Percentiles rank a stretch among this genome's conserved stretches.
phyloP scores from a whole-genome alignment of 1,140 invertebrate species.

The Lerema accius region DNA sequence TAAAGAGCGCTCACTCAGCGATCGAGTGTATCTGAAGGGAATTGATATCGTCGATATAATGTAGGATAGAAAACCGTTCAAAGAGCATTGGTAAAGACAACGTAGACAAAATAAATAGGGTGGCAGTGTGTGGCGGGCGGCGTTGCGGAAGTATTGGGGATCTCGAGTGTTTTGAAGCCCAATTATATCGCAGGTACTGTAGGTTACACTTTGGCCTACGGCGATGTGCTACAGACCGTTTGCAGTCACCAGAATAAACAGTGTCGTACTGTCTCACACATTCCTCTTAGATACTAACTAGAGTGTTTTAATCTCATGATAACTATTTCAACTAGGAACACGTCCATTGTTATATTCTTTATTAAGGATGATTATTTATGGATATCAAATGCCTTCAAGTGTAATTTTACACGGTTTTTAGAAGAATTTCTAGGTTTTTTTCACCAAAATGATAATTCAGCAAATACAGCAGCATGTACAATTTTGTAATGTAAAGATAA shows the following conservation, averaged over 20 bases:
- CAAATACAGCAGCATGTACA: too few relatives aligned
- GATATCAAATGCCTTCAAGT: too few relatives aligned
- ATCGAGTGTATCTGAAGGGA: conserved; percentile 60
- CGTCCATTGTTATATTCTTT: too few relatives aligned
- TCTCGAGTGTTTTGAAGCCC: conserved; percentile 79
- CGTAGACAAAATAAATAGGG: conserved; percentile 79
- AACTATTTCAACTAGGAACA: too few relatives aligned
- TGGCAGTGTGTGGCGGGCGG: conserved; percentile 61
- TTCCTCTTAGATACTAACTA: not conserved
- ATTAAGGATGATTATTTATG: too few relatives aligned
- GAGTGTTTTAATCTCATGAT: too few relatives aligned
- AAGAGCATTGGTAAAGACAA: conserved; percentile 76
- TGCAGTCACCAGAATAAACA: conserved; percentile 4
- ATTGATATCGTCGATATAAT: conserved; percentile 76
- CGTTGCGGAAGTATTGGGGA: conserved; percentile 78
- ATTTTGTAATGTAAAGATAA: too few relatives aligned
- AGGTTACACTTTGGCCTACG: conserved; percentile 40
- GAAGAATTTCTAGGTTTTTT: too few relatives aligned
- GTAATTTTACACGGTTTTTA: too few relatives aligned
- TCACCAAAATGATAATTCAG: too few relatives aligned
- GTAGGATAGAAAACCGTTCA: conserved; percentile 73
- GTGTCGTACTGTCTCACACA: not conserved
- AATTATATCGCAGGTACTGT: conserved; percentile 76
- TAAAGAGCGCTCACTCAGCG: conserved; percentile 49
- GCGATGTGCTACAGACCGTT: conserved; percentile 14